Base-by-base conservation (phyloP, 2,888 invertebrate genomes). In the Clostera curtula region DNA sequence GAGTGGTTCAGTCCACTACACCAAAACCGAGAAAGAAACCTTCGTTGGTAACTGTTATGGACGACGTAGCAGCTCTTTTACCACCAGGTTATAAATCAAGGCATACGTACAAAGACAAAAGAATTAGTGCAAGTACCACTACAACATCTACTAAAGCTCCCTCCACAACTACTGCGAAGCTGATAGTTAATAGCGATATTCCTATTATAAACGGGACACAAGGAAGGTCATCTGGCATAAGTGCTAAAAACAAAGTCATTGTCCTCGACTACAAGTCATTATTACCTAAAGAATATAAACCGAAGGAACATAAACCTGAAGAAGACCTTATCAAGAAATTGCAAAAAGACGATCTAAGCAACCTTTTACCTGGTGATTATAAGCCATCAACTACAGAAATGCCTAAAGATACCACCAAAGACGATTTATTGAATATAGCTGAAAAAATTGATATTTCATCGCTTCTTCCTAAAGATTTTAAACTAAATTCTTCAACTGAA, bases 351-450 rank as follows among this genome's bases (percentile, higher is more conserved):
- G 87, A 88, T 42, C 49, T 88, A 1, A 86, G 76, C 46, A 85
- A 88, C 40, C 79, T 90, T 24, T 67, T 91, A 36, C 91, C 91
- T n/a, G 86, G 89, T 5, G 90, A 89, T 2, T 92, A 86, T 48
- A 91, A 90, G 44, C 55, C 74, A 5, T 63, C 61, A 12, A 59
- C 29, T 26, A 60, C 74, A 16, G 79, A 82, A 36, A 33, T 42
- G 2, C 29, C 61, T 1, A 75, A 67, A 40, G 56, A 59, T 12
- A 65, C 62, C 3, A 56, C 64, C 2, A 83, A 73, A 46, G 36
- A 46, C 26, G 56, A 49, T 24, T 54, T 65, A 31, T 42, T 74
- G 22, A 67, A 65, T 14, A 76, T 73, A 42, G 43, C 68, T 12
- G 39, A 67, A 40, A 52, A 64, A 45, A 36, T 69, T n/a, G 87